Percentiles rank a stretch among this genome's conserved stretches.
Conservation (phyloP, 1,140 invertebrate genomes). For the Calliphora vicina region DNA sequence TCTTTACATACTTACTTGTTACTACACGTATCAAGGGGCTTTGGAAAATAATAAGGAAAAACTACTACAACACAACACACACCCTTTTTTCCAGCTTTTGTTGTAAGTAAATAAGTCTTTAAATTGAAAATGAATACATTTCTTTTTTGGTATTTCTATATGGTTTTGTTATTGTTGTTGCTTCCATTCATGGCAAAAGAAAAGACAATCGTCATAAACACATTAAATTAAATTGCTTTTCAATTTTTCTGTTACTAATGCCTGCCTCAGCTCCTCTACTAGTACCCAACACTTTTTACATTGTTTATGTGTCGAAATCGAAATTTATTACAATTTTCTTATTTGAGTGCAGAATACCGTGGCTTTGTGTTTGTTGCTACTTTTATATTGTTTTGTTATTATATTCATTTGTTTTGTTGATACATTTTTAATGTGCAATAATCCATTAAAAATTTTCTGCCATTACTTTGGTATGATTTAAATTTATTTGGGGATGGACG, state of each 20-base stretch:
- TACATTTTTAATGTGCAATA: background rate
- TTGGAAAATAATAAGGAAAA: background rate
- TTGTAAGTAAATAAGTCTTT: background rate
- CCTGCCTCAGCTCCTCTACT: background rate
- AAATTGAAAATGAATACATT: background rate
- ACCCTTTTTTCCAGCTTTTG: background rate
- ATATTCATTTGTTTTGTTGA: background rate
- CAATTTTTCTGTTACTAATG: slow-evolving; percentile 38
- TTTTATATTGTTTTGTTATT: background rate
- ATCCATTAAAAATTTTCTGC: background rate
- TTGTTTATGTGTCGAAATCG: background rate
- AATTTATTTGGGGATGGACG: too few species aligned
- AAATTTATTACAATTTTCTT: background rate
- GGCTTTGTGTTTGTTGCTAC: background rate
- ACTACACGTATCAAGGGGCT: too few species aligned
- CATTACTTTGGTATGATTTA: too few species aligned
- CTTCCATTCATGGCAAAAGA: background rate
- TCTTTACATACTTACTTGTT: too few species aligned
- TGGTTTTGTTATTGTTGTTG: too few species aligned
- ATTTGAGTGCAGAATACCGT: background rate
- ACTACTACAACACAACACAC: background rate
- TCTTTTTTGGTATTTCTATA: background rate
- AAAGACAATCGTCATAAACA: slow-evolving; percentile 52
- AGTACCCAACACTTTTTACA: too few species aligned
- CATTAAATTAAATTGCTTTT: slow-evolving; percentile 62